Conservation (phyloP, 2,113 vertebrate genomes). For the Dicentrarchus labrax region DNA sequence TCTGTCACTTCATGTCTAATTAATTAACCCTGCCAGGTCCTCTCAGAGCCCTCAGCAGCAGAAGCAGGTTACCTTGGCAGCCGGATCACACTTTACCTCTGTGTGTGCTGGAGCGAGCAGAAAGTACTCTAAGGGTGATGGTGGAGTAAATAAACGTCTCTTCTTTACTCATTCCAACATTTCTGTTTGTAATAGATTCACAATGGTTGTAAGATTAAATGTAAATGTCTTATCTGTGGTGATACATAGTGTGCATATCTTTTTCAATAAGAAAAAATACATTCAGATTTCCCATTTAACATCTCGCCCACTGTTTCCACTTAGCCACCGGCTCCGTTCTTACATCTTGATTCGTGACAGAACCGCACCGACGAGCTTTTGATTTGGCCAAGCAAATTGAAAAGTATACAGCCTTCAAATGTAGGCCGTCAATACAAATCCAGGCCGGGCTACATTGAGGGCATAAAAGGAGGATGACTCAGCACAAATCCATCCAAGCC, state of each 20-base stretch:
- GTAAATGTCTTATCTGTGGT: background rate
- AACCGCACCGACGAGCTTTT: background rate
- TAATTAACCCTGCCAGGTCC: constrained; percentile 60
- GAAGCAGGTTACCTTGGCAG: constrained; percentile 52
- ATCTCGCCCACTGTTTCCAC: background rate
- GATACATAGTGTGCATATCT: background rate
- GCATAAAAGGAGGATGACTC: constrained; percentile 8
- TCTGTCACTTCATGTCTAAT: constrained; percentile 71
- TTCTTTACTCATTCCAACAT: background rate
- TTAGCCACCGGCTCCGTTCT: background rate
- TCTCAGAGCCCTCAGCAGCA: constrained; percentile 46
- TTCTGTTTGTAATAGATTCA: background rate
- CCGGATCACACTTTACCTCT: constrained; percentile 19
- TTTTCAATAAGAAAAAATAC: too few relatives aligned
- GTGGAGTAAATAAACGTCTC: background rate
- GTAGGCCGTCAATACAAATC: background rate
- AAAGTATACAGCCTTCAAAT: background rate
- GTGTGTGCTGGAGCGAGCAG: background rate
- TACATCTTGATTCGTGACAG: background rate
- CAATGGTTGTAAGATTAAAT: background rate
- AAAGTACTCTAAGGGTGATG: background rate
- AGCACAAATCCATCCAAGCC: background rate
- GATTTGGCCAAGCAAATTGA: background rate
- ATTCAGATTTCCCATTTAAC: background rate
- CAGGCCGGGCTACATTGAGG: background rate